Evolutionary conservation across 2,797 vertebrate species (phyloP).

Genomic region (Gallinago solitaria): DNA sequence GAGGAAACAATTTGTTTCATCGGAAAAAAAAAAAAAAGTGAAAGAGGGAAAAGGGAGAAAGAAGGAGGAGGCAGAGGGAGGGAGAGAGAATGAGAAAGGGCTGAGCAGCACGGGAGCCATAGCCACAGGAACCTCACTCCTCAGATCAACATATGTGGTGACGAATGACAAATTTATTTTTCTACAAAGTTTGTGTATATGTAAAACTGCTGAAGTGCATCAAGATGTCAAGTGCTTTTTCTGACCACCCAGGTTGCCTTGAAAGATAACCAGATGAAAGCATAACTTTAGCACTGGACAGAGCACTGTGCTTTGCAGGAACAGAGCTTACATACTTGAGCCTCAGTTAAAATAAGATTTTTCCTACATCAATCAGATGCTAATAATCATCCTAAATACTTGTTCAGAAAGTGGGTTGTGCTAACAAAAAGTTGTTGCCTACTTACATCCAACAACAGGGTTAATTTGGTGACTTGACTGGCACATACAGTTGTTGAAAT

Average conservation of each 20-base stretch:
- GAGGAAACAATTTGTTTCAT: slow-evolving; percentile 19
- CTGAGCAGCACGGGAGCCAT: slow-evolving; percentile 78
- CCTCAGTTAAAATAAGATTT: slow-evolving; percentile 29
- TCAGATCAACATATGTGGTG: slow-evolving; percentile 98
- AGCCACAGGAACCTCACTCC: slow-evolving; percentile 77
- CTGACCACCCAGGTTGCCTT: slow-evolving; percentile 99
- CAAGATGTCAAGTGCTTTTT: slow-evolving; percentile 99
- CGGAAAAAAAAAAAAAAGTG: slow-evolving; percentile 36
- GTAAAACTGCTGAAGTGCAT: slow-evolving; percentile 99
- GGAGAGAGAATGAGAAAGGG: slow-evolving; percentile 15
- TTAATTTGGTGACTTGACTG: slow-evolving; percentile 1
- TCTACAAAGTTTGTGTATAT: slow-evolving; percentile 99
- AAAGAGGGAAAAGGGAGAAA: slow-evolving; percentile 4
- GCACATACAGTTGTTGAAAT: neutral
- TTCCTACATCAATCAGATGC: slow-evolving; percentile 61
- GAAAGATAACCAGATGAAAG: slow-evolving; percentile 99
- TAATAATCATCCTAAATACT: slow-evolving; percentile 64
- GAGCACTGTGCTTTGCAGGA: slow-evolving; percentile 60
- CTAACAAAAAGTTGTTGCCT: slow-evolving; percentile 20
- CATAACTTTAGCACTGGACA: slow-evolving; percentile 85
- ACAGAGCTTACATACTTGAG: slow-evolving; percentile 40
- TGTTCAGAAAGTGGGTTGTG: slow-evolving; percentile 45
- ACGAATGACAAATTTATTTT: slow-evolving; percentile 99
- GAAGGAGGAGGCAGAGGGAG: neutral
- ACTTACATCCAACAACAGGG: neutral